A percentile compares a stretch with the other conserved stretches of the same genome.
phyloP scores from a whole-genome alignment of 1,140 invertebrate species.

The Brachionus plicatilis region DNA sequence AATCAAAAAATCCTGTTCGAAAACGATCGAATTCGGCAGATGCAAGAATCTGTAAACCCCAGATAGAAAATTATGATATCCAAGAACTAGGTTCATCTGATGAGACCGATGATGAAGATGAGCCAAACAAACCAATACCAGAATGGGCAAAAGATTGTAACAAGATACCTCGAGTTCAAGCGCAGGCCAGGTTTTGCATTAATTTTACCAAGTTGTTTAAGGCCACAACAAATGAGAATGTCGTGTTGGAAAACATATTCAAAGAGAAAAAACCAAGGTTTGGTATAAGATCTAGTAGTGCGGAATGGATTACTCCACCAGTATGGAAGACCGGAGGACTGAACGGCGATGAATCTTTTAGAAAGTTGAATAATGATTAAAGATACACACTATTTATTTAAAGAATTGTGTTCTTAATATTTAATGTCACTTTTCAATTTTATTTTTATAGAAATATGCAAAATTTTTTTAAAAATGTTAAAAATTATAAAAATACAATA shows the following conservation, averaged over 20 bases:
- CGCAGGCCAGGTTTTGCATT: neutral
- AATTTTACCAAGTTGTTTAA: constrained; percentile 35
- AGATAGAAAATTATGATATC: neutral
- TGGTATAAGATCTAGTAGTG: constrained; percentile 5
- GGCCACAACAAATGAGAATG: neutral
- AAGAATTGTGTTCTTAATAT: too few species aligned
- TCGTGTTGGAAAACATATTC: constrained; percentile 9
- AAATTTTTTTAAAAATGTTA: too few species aligned
- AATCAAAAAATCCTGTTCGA: neutral
- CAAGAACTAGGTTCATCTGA: neutral
- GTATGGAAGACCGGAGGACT: constrained; percentile 14
- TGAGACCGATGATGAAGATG: constrained; percentile 38
- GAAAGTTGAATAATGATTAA: neutral
- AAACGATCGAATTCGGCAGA: neutral
- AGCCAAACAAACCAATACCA: constrained; percentile 25
- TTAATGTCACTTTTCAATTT: too few species aligned
- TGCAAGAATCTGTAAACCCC: neutral
- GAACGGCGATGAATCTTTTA: neutral
- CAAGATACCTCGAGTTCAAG: neutral
- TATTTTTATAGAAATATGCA: too few species aligned
- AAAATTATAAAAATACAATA: too few species aligned
- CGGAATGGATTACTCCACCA: neutral
- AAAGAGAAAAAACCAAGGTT: constrained; percentile 5
- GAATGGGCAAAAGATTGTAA: constrained; percentile 16
- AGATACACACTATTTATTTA: too few species aligned